Conservation (phyloP, 2,888 invertebrate genomes). For the Polydrusus cervinus region DNA sequence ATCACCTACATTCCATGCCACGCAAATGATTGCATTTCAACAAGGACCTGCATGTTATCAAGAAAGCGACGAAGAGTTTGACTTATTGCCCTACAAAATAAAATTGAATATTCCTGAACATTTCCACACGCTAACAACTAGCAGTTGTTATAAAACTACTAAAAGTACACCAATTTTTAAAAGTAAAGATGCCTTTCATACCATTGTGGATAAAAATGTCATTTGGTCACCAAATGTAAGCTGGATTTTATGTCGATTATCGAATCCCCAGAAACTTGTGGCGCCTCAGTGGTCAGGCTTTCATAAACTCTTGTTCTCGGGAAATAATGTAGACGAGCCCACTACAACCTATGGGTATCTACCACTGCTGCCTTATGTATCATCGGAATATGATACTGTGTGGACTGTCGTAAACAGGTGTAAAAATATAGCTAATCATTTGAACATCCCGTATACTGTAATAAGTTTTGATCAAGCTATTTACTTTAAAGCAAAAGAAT, state of each 20-base stretch:
- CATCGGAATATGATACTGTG: slow-evolving; percentile 53
- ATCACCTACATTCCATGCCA: slow-evolving; percentile 54
- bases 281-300: slow-evolving; percentile 45
- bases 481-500: slow-evolving; percentile 54
- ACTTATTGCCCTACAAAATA: slow-evolving; percentile 6
- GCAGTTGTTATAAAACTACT: no score
- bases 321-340: not conserved
- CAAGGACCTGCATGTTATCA: not conserved
- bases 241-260: no score
- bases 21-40: slow-evolving; percentile 48
- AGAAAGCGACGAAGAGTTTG: not conserved
- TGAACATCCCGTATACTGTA: slow-evolving; percentile 28
- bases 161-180: no score
- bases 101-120: slow-evolving; percentile 2
- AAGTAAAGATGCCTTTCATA: no score
- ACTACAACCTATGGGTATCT: slow-evolving; percentile 41
- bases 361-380: slow-evolving; percentile 45
- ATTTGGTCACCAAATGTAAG: no score
- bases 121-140: not conserved
- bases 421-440: slow-evolving; percentile 22
- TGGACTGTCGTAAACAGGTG: slow-evolving; percentile 48
- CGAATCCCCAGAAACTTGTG: not conserved
- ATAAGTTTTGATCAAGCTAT: slow-evolving; percentile 54
- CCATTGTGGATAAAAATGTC: not conserved
- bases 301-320: slow-evolving; percentile 24